A percentile compares a stretch with the other conserved stretches of the same genome.
phyloP scores from a whole-genome alignment of 2,888 invertebrate species.

The Dugesia japonica region DNA sequence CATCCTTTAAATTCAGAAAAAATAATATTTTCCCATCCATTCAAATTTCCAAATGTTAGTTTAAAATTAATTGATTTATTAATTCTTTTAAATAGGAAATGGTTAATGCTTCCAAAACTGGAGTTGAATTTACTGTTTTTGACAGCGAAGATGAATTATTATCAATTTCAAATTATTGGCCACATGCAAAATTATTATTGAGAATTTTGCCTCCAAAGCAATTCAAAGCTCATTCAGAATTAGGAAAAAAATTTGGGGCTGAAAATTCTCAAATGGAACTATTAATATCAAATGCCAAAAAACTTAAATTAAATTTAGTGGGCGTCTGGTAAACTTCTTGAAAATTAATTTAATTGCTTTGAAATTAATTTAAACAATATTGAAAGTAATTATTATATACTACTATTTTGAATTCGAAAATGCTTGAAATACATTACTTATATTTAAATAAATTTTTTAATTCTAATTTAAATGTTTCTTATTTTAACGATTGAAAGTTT shows the following conservation, averaged over 20 bases:
- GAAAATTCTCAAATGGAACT: background rate
- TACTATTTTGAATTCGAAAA: too few relatives aligned
- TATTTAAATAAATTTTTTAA: too few relatives aligned
- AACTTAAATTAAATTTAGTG: background rate
- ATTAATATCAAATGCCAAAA: background rate
- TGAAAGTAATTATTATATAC: too few relatives aligned
- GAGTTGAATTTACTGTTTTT: background rate
- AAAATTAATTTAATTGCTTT: too few relatives aligned
- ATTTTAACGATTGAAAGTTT: too few relatives aligned
- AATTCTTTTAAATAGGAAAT: background rate
- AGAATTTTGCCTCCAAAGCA: background rate
- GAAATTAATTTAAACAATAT: too few relatives aligned
- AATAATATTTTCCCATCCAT: background rate
- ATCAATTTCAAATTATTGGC: background rate
- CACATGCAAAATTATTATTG: background rate
- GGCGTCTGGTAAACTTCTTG: slow-evolving; percentile 12
- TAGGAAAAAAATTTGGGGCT: background rate
- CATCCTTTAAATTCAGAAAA: background rate
- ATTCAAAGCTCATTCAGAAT: background rate
- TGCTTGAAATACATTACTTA: too few relatives aligned
- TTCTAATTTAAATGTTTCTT: too few relatives aligned
- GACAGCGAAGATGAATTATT: background rate
- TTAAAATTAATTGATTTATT: background rate
- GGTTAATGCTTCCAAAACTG: background rate
- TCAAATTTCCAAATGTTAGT: slow-evolving; percentile 6